Percentiles rank a stretch among this genome's conserved stretches.
Conservation (phyloP, 2,113 vertebrate species). For the Taurulus bubalis region DNA sequence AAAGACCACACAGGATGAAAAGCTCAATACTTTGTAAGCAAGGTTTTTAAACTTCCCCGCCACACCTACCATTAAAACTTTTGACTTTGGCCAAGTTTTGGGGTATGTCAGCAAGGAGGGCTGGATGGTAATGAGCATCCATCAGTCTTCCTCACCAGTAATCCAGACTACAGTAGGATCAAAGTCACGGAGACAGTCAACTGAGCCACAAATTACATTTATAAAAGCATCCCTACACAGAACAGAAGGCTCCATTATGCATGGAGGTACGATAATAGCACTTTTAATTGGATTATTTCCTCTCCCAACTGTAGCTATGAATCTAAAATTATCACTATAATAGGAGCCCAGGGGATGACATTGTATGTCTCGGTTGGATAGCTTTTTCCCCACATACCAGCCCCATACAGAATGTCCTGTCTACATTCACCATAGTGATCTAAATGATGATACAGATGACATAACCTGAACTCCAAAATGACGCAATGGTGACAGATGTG, state of each 20-base stretch:
- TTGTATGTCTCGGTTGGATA: background rate
- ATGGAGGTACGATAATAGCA: conserved; percentile 21
- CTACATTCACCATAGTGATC: background rate
- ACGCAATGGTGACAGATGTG: conserved; percentile 29
- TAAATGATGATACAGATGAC: conserved; percentile 23
- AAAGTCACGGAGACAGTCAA: conserved; percentile 28
- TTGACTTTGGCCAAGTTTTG: background rate
- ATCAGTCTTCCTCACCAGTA: conserved; percentile 20
- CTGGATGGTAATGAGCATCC: conserved; percentile 3
- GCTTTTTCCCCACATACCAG: background rate
- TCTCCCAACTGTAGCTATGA: background rate
- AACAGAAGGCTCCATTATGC: conserved; percentile 24
- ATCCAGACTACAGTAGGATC: background rate
- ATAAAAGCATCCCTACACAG: conserved; percentile 2
- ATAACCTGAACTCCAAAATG: conserved; percentile 16
- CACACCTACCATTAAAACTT: background rate
- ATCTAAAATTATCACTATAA: background rate
- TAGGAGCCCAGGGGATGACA: background rate
- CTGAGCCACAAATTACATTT: conserved; percentile 12
- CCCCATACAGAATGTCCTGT: background rate
- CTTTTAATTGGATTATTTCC: conserved; percentile 9
- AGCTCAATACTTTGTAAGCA: background rate
- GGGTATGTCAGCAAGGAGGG: conserved; percentile 4
- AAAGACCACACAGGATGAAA: background rate
- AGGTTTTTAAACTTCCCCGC: background rate